phyloP scores from a whole-genome alignment of 2,888 invertebrate genomes.

The Lypha dubia region DNA sequence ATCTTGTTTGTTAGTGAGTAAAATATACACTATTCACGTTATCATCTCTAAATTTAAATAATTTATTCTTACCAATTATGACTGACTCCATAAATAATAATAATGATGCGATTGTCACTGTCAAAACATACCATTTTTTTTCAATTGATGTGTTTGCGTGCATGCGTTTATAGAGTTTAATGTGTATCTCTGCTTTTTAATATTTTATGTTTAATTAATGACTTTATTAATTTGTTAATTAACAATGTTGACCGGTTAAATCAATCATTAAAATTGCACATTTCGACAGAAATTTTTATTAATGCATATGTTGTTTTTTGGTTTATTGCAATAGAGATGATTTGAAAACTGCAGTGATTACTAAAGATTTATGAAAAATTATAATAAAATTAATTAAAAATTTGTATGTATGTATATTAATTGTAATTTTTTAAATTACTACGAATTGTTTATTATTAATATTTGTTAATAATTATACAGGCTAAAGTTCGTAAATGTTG shows the following conservation, averaged over 20 bases:
- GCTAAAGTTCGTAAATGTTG: no score
- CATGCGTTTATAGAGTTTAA: slow-evolving; percentile 45
- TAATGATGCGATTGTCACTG: slow-evolving; percentile 17
- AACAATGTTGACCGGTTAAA: slow-evolving; percentile 77
- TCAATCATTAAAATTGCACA: slow-evolving; percentile 70
- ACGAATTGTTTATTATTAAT: no score
- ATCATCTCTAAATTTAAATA: not conserved
- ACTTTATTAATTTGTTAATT: slow-evolving; percentile 79
- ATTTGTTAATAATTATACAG: no score
- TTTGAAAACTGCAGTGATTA: no score
- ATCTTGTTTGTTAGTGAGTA: no score
- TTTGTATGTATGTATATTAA: no score
- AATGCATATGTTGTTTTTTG: not conserved
- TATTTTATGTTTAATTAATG: slow-evolving; percentile 78
- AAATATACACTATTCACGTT: not conserved
- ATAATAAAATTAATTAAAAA: no score
- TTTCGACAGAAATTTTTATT: slow-evolving; percentile 29
- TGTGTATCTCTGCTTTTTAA: slow-evolving; percentile 63
- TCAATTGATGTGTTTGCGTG: slow-evolving; percentile 63
- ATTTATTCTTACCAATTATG: not conserved
- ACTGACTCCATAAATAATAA: slow-evolving; percentile 23
- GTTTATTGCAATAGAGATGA: not conserved
- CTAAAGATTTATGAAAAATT: no score
- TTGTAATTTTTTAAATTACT: no score
- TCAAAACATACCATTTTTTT: slow-evolving; percentile 51